phyloP scores from a whole-genome alignment of 2,113 vertebrate species.

The Nanorana parkeri region DNA sequence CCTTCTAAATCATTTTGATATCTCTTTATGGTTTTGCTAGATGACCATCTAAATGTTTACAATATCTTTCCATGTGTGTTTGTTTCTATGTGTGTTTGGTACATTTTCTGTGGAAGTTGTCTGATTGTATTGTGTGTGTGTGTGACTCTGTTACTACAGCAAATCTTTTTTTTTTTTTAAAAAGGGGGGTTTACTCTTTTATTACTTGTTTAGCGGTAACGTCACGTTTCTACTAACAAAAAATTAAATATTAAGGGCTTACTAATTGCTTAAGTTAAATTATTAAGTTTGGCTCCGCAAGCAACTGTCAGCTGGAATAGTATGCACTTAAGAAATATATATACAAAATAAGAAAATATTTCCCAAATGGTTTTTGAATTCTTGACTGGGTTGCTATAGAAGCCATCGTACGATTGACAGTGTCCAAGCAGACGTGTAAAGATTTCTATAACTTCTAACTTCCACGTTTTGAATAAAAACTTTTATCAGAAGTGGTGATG shows the following conservation, averaged over 20 bases:
- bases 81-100: neutral
- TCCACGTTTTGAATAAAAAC: constrained; percentile 83
- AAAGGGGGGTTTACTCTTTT: constrained; percentile 99
- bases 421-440: constrained; percentile 93
- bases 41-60: constrained; percentile 33
- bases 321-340: constrained; percentile 75
- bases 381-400: constrained; percentile 88
- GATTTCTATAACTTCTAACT: constrained; percentile 86
- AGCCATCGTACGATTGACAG: constrained; percentile 87
- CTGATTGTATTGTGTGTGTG: constrained; percentile 73
- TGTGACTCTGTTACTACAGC: constrained; percentile 74
- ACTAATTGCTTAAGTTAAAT: constrained; percentile 79
- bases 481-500: constrained; percentile 95
- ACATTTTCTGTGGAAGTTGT: constrained; percentile 59
- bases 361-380: constrained; percentile 78
- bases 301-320: constrained; percentile 79
- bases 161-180: too few relatives aligned
- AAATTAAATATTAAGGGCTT: constrained; percentile 76
- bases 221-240: constrained; percentile 93
- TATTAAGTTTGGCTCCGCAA: constrained; percentile 78
- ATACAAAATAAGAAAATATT: constrained; percentile 71
- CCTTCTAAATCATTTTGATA: too few relatives aligned
- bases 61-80: neutral
- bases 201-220: constrained; percentile 99
- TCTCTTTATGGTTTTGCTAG: too few relatives aligned